phyloP scores from a whole-genome alignment of 1,140 invertebrate genomes.

The Fopius arisanus region DNA sequence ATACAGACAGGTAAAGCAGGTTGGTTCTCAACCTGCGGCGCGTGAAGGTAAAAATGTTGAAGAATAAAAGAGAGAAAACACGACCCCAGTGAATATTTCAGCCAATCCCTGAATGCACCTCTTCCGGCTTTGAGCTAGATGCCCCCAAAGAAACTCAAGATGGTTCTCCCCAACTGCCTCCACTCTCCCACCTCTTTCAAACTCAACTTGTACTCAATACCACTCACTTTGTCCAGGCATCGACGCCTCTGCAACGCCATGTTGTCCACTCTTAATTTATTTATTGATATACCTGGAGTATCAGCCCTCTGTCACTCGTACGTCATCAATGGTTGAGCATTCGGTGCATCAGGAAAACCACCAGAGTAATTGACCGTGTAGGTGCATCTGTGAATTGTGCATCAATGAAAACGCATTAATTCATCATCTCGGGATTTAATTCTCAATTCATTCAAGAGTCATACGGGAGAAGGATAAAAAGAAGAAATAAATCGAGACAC shows the following conservation, averaged over 20 bases:
- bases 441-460: not conserved
- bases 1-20: not conserved
- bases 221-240: not conserved
- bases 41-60: no score
- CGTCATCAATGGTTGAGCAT: not conserved
- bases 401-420: not conserved
- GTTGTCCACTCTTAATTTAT: conserved; percentile 4
- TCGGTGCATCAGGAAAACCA: no score
- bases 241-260: conserved; percentile 1
- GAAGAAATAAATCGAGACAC: no score
- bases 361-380: not conserved
- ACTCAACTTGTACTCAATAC: not conserved
- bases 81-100: not conserved
- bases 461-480: not conserved
- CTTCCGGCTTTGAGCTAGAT: not conserved
- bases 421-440: not conserved
- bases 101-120: not conserved
- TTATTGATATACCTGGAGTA: not conserved
- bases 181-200: not conserved
- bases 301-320: not conserved
- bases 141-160: not conserved
- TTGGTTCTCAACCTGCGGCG: not conserved
- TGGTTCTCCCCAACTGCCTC: not conserved
- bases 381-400: not conserved
- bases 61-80: no score